Evolutionary conservation across 2,113 vertebrate species (phyloP).

Genomic region (Thamnaconus septentrionalis): DNA sequence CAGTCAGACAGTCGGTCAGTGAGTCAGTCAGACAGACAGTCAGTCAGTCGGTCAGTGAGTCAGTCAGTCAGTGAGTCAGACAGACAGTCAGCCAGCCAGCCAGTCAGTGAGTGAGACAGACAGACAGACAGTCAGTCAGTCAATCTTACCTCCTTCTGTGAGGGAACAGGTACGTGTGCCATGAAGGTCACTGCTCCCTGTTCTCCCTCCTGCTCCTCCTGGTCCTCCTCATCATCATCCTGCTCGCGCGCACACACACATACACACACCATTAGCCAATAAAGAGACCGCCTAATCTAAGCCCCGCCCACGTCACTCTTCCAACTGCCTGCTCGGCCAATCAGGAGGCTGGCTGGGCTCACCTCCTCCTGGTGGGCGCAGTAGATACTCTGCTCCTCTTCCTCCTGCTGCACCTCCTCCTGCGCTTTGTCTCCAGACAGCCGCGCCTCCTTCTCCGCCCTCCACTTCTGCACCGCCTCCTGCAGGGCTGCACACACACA

Average conservation of each 20-base stretch:
- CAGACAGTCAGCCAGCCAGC: too few relatives aligned
- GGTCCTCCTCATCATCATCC: slow-evolving; percentile 81
- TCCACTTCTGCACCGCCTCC: slow-evolving; percentile 89
- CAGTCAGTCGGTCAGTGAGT: too few relatives aligned
- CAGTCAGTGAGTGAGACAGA: not conserved
- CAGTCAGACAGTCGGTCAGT: too few relatives aligned
- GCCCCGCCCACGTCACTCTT: not conserved
- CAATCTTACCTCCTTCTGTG: slow-evolving; percentile 89
- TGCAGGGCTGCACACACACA: slow-evolving; percentile 74
- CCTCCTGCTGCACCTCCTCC: slow-evolving; percentile 76
- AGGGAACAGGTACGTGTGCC: slow-evolving; percentile 92
- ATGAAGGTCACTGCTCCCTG: slow-evolving; percentile 88
- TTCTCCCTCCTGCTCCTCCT: slow-evolving; percentile 80
- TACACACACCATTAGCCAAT: not conserved
- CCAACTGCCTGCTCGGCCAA: not conserved
- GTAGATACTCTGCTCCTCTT: slow-evolving; percentile 92
- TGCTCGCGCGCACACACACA: too few relatives aligned
- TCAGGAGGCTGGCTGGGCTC: not conserved
- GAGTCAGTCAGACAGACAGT: too few relatives aligned
- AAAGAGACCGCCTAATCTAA: too few relatives aligned
- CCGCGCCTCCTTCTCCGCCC: slow-evolving; percentile 80
- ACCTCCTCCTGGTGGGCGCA: slow-evolving; percentile 85
- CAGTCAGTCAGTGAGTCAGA: too few relatives aligned
- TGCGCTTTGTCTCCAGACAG: slow-evolving; percentile 73
- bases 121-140: not conserved